Evolutionary conservation across 1,140 invertebrate genomes (phyloP).

Genomic region (Aphelenchoides avenae): DNA sequence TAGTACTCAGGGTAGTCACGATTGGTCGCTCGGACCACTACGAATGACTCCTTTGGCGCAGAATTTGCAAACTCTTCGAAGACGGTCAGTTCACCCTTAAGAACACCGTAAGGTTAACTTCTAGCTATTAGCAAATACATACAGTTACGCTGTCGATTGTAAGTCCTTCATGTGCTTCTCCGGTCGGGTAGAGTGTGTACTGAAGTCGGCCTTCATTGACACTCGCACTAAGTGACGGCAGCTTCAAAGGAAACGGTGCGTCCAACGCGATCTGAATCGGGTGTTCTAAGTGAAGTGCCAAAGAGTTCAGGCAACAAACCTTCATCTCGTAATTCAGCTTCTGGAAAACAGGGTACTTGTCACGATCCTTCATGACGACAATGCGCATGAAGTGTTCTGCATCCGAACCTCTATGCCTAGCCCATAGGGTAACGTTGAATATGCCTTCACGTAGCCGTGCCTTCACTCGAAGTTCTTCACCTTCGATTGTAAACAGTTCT

Average conservation of each 20-base stretch:
- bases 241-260: constrained; percentile 11
- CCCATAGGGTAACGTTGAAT: constrained; percentile 22
- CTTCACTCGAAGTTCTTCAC: constrained; percentile 25
- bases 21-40: constrained; percentile 43
- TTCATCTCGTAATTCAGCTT: constrained; percentile 41
- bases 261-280: constrained; percentile 19
- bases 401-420: constrained; percentile 10
- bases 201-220: constrained; percentile 11
- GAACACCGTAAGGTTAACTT: no score
- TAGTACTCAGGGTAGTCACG: constrained; percentile 34
- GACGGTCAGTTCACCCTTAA: constrained; percentile 40
- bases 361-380: constrained; percentile 46
- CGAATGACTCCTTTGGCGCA: constrained; percentile 18
- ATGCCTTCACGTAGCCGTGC: constrained; percentile 4
- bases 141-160: constrained; percentile 26
- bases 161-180: constrained; percentile 19
- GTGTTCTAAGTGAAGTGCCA: no score
- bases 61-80: constrained; percentile 35
- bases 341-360: constrained; percentile 51
- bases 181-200: constrained; percentile 22
- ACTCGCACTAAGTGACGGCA: constrained; percentile 15
- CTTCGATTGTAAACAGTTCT: constrained; percentile 35
- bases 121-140: background rate
- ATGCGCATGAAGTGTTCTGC: constrained; percentile 34
- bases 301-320: constrained; percentile 16